These are phyloP conservation scores for Cephalopterus ornatus DNA, from an alignment of 2,113 vertebrate species.

Conservation along the genomic window DNA sequence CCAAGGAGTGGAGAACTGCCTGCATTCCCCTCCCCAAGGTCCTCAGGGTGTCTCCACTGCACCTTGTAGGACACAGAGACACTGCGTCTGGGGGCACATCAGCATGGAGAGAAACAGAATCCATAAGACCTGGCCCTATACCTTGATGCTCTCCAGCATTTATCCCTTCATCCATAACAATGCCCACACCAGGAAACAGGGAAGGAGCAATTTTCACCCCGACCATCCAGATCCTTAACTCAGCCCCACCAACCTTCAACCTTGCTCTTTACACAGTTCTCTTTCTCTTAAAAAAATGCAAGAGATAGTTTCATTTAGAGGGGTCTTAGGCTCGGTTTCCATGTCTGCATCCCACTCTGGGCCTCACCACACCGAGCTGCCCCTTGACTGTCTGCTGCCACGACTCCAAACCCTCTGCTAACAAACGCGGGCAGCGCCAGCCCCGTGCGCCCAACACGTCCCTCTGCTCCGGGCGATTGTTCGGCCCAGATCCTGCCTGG, in stretches of 20 bases:
- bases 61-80: neutral
- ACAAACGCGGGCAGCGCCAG: fast-evolving
- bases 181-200: neutral
- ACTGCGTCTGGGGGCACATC: neutral
- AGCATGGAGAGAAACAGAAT: neutral
- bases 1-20: neutral
- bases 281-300: neutral
- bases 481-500: neutral
- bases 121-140: fast-evolving
- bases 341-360: neutral
- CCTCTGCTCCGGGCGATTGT: neutral
- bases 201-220: fast-evolving
- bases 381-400: neutral
- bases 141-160: neutral
- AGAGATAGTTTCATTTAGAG: neutral
- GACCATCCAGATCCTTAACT: neutral
- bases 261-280: neutral
- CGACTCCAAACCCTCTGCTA: neutral
- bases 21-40: neutral
- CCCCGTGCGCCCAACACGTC: fast-evolving
- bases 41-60: fast-evolving
- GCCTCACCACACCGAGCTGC: fast-evolving
- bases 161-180: neutral
- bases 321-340: fast-evolving
- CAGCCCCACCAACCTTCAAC: neutral